Base-by-base conservation (phyloP, 2,113 vertebrate genomes). In the Bubo scandiacus region DNA sequence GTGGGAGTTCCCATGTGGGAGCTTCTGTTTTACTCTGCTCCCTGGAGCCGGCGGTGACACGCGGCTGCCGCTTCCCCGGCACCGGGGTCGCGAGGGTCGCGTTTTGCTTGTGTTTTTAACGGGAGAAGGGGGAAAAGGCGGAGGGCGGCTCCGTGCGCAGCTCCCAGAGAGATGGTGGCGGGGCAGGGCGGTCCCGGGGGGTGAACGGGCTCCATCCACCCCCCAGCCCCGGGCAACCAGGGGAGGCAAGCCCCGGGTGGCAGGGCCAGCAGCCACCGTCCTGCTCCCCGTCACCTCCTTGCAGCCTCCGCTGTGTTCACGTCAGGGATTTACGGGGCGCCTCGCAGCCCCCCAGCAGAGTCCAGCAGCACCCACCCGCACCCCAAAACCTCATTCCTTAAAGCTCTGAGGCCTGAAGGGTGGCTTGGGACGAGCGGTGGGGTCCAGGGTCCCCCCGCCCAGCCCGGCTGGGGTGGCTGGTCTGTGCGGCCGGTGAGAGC, bases 11-110 rank as follows among this genome's bases (percentile, higher is more conserved):
- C 15, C 15, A 15, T 26, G 12, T 2, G 12, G 34, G 34, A 7
- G 20, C 42, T 43, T 14, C 0, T 0, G 0, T 81, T 80, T 94
- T 94, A 42, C 1, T 26, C 1, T 9, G 0, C 12, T 43, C 42
- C 42, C 6, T 14, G 6, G 42, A 15, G 11, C 22, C 5, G 2
- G 13, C 6, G 1, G 5, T 0, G 1, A 3, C 5, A 8, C 8
- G 12, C 4, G 5, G 6, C 1, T 3, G 2, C 8, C 1, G 16
- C 15, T 10, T 19, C 5, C 12, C 5, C 22, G 15, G 15, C 2
- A 14, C 42, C 42, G 42, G 14, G 42, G 42, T 15, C 7, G 1
- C 47, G 0, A 2, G 1, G 5, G 0, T 0, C 1, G 1, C 14
- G 1, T 71, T 87, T 94, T 63, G 25, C 10, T 15, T 26, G 1